phyloP scores from a whole-genome alignment of 2,797 vertebrate genomes.

The Serranus cabrilla region DNA sequence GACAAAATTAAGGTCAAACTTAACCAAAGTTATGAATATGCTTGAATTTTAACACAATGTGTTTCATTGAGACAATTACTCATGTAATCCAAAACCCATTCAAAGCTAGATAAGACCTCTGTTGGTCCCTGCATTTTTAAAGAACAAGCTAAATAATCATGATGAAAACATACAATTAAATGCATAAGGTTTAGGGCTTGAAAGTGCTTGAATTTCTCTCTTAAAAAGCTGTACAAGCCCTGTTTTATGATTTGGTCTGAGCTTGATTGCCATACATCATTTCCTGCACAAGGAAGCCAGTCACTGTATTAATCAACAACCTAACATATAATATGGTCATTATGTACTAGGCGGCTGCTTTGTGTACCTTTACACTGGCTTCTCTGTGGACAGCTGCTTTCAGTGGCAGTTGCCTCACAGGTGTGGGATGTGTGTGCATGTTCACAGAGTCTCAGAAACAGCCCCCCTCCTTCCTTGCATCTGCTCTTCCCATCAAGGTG shows the following conservation, averaged over 20 bases:
- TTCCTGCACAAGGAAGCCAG: neutral
- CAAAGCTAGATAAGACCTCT: too few relatives aligned
- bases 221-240: too few relatives aligned
- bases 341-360: constrained; percentile 7
- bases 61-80: too few relatives aligned
- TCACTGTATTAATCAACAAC: neutral
- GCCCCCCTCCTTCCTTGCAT: constrained; percentile 41
- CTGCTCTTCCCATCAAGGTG: constrained; percentile 80
- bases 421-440: constrained; percentile 49
- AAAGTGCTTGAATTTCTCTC: too few relatives aligned
- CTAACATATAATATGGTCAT: neutral
- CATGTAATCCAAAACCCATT: too few relatives aligned
- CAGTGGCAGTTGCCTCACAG: constrained; percentile 43
- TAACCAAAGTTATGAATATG: too few relatives aligned
- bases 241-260: neutral
- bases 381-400: constrained; percentile 14
- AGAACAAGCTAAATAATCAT: too few relatives aligned
- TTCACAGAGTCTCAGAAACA: constrained; percentile 31
- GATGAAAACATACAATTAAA: too few relatives aligned
- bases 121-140: too few relatives aligned
- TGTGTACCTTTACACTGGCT: constrained; percentile 5
- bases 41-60: too few relatives aligned
- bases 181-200: too few relatives aligned
- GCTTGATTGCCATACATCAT: neutral
- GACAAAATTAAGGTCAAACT: too few relatives aligned